phyloP scores from a whole-genome alignment of 1,140 invertebrate genomes.

The Hydropsyche tenuis region DNA sequence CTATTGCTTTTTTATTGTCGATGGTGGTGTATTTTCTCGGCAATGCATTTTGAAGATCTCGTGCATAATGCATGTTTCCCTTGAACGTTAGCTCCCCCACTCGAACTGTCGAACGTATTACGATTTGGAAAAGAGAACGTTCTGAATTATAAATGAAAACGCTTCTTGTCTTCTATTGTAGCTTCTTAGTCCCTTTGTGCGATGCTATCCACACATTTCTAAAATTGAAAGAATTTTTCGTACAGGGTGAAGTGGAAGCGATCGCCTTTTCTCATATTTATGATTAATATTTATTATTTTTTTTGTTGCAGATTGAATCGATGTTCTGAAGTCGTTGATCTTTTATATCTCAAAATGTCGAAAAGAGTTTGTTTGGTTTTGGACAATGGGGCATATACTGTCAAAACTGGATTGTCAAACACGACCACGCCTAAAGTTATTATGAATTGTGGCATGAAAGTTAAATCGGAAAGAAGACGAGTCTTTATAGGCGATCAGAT shows the following conservation, averaged over 20 bases:
- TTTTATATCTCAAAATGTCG: slow-evolving; percentile 27
- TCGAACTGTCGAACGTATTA: slow-evolving; percentile 11
- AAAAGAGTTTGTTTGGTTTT: slow-evolving; percentile 67
- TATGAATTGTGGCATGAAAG: slow-evolving; percentile 98
- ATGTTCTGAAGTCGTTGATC: background rate
- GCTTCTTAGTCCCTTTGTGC: background rate
- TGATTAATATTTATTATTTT: background rate
- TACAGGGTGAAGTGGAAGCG: no score
- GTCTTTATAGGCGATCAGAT: slow-evolving; percentile 94
- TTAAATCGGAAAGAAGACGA: slow-evolving; percentile 91
- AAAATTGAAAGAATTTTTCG: background rate
- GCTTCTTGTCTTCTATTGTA: background rate
- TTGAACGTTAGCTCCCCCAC: background rate
- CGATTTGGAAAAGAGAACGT: slow-evolving; percentile 16
- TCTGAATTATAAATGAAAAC: slow-evolving; percentile 18
- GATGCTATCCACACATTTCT: background rate
- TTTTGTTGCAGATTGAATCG: slow-evolving; percentile 10
- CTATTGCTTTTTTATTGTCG: background rate
- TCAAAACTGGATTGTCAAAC: slow-evolving; percentile 81
- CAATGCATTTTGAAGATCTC: slow-evolving; percentile 14
- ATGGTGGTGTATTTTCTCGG: background rate
- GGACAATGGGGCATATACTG: slow-evolving; percentile 87
- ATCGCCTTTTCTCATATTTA: no score
- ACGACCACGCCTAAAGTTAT: slow-evolving; percentile 74
- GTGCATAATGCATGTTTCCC: slow-evolving; percentile 11